Conservation (phyloP, 1,140 invertebrate species). For the Xylocopa sonorina region DNA sequence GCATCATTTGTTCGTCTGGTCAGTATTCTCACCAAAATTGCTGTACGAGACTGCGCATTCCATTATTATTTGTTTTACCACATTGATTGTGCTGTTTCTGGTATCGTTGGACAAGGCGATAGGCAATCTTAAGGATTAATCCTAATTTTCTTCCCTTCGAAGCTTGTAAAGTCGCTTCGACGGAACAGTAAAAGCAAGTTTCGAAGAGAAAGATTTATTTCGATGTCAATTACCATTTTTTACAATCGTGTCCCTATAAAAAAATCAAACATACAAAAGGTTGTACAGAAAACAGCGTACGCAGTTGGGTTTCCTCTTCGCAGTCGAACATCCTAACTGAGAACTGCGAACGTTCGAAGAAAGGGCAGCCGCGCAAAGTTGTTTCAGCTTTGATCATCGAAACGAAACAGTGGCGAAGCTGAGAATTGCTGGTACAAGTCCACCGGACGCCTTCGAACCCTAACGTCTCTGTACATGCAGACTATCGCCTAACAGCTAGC, state of each 20-base stretch:
- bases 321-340: too few species aligned
- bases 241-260: slow-evolving; percentile 34
- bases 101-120: slow-evolving; percentile 44
- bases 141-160: background rate
- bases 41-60: slow-evolving; percentile 86
- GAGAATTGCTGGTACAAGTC: too few species aligned
- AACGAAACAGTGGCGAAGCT: too few species aligned
- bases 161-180: background rate
- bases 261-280: slow-evolving; percentile 32
- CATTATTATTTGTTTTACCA: slow-evolving; percentile 63
- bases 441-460: too few species aligned
- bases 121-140: slow-evolving; percentile 3
- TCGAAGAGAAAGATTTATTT: slow-evolving; percentile 22
- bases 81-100: slow-evolving; percentile 55
- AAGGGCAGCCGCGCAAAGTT: too few species aligned
- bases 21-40: slow-evolving; percentile 95
- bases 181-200: slow-evolving; percentile 6
- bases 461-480: too few species aligned
- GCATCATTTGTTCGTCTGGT: slow-evolving; percentile 95
- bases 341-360: too few species aligned
- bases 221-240: background rate
- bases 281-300: slow-evolving; percentile 5
- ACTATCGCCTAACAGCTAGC: too few species aligned
- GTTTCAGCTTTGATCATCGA: too few species aligned
- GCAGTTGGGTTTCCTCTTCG: background rate